Conservation (phyloP, 2,797 vertebrate species). For the Sitta carolinensis region DNA sequence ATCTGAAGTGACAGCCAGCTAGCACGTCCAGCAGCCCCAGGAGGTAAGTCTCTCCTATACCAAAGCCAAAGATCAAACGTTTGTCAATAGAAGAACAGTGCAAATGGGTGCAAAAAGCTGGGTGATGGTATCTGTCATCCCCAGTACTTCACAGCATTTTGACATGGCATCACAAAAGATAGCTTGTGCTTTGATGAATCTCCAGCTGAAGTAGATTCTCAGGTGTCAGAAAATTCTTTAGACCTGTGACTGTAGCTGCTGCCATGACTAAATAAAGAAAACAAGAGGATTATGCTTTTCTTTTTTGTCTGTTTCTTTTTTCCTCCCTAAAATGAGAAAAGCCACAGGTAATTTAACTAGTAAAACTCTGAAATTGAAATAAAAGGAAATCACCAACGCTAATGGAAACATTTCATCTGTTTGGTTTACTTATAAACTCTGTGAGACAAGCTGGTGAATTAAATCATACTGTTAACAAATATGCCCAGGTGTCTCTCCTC, state of each 20-base stretch:
- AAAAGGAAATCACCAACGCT: neutral
- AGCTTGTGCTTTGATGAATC: neutral
- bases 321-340: neutral
- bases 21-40: neutral
- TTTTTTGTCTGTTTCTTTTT: neutral
- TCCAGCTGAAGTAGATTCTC: neutral
- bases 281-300: neutral
- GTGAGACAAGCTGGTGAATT: neutral
- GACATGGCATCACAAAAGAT: neutral
- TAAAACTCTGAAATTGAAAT: neutral
- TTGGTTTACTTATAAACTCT: neutral
- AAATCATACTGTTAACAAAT: neutral
- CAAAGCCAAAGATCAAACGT: constrained; percentile 6
- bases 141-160: neutral
- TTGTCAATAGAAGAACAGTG: neutral
- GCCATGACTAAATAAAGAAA: neutral
- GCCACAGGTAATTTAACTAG: neutral
- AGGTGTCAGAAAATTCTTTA: neutral
- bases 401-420: neutral
- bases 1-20: neutral
- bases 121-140: neutral
- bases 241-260: neutral
- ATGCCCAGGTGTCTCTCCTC: neutral
- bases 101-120: neutral
- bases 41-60: neutral